Conservation (phyloP, 2,113 vertebrate genomes). For the Podiceps cristatus region DNA sequence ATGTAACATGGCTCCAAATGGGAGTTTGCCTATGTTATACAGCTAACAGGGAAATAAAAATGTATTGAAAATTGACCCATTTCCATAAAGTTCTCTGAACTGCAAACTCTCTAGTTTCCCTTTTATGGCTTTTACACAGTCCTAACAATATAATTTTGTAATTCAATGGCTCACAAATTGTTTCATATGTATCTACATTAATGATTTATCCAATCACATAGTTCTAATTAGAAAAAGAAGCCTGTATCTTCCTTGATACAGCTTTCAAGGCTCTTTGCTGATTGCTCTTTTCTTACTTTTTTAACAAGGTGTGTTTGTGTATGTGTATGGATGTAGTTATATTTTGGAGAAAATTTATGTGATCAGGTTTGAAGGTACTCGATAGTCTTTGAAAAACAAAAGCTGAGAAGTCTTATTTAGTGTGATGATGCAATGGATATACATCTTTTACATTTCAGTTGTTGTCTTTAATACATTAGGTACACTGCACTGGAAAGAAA, state of each 20-base stretch:
- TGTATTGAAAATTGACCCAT: background rate
- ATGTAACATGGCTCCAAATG: fast-evolving
- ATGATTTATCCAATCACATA: background rate
- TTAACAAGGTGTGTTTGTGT: background rate
- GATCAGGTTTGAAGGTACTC: background rate
- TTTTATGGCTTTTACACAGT: background rate
- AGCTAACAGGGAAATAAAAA: background rate
- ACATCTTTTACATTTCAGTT: background rate
- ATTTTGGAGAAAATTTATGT: background rate
- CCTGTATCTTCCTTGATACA: background rate
- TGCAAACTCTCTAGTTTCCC: background rate
- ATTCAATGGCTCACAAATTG: background rate
- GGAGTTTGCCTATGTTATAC: background rate
- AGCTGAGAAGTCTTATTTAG: background rate
- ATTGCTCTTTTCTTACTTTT: background rate
- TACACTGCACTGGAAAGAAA: background rate
- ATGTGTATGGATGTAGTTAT: background rate
- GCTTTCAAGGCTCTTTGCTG: background rate
- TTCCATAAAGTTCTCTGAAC: background rate
- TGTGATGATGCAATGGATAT: background rate
- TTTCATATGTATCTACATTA: background rate
- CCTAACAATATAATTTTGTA: background rate
- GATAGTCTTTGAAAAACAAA: background rate
- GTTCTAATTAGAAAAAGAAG: background rate
- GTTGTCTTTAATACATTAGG: background rate